A percentile compares a stretch with the other conserved stretches of the same genome.
These are phyloP conservation scores for Mugil cephalus DNA, from an alignment of 2,113 vertebrate species.

Conservation along the genomic window DNA sequence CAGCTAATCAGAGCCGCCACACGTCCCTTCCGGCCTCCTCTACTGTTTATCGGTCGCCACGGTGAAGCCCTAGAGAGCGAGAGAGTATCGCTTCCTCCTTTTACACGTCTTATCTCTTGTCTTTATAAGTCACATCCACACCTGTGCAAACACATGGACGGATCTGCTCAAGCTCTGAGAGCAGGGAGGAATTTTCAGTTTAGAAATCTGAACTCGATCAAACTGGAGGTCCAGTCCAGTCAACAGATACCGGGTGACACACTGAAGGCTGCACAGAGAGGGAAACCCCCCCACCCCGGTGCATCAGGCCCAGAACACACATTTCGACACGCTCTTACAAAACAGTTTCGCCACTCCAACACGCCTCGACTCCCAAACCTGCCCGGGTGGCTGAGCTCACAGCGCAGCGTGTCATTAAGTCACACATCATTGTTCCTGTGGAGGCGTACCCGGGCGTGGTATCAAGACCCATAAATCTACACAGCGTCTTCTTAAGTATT, in stretches of 20 bases:
- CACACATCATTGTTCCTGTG: background rate
- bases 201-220: conserved; percentile 11
- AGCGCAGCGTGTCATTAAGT: background rate
- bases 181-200: background rate
- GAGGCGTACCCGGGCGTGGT: background rate
- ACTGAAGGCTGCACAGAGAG: conserved; percentile 41
- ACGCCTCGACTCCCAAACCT: conserved; percentile 59
- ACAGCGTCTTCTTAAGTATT: background rate
- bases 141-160: background rate
- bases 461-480: background rate
- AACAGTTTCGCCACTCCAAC: conserved; percentile 65
- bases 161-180: too few species aligned
- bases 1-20: conserved; percentile 61
- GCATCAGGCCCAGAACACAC: conserved; percentile 5
- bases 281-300: conserved; percentile 4
- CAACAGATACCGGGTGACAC: background rate
- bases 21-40: conserved; percentile 14
- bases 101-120: background rate
- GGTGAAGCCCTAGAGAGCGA: conserved; percentile 41
- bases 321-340: conserved; percentile 75
- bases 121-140: background rate
- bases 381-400: conserved; percentile 33
- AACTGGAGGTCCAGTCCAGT: conserved; percentile 7
- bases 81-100: conserved; percentile 64
- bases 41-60: conserved; percentile 71